A percentile compares a stretch with the other conserved stretches of the same genome.
phyloP scores from a whole-genome alignment of 1,140 invertebrate species.

The Penaeus vannamei region DNA sequence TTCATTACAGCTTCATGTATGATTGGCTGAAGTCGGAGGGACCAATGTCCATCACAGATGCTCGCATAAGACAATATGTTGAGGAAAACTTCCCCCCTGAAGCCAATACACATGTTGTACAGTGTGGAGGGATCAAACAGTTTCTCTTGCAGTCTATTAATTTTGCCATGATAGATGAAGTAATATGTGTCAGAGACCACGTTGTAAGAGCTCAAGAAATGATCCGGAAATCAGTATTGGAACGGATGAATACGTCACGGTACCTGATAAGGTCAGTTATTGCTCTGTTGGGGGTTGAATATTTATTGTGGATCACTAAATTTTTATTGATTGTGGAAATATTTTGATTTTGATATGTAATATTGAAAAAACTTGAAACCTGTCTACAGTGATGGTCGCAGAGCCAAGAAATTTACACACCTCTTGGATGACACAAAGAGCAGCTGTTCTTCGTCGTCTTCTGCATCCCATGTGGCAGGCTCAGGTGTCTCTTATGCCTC shows the following conservation, averaged over 20 bases:
- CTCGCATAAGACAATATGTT: slow-evolving; percentile 45
- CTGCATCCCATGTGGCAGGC: slow-evolving; percentile 30
- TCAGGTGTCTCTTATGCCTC: slow-evolving; percentile 44
- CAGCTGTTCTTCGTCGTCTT: slow-evolving; percentile 59
- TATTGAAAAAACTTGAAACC: neutral
- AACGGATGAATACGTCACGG: slow-evolving; percentile 37
- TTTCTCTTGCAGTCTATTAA: slow-evolving; percentile 60
- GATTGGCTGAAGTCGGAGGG: slow-evolving; percentile 60
- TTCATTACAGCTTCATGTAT: slow-evolving; percentile 57
- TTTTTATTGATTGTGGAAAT: too few species aligned
- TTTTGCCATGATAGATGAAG: slow-evolving; percentile 60
- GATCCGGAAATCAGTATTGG: slow-evolving; percentile 27
- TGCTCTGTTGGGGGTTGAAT: neutral
- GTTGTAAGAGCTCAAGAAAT: slow-evolving; percentile 53
- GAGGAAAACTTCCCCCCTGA: slow-evolving; percentile 56
- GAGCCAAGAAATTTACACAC: slow-evolving; percentile 58
- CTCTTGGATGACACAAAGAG: slow-evolving; percentile 60
- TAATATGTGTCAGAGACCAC: slow-evolving; percentile 53
- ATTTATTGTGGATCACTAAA: neutral
- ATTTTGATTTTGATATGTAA: too few species aligned
- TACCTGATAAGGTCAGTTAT: slow-evolving; percentile 38
- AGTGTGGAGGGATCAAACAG: slow-evolving; percentile 54
- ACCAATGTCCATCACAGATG: slow-evolving; percentile 59
- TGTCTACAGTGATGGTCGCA: slow-evolving; percentile 49
- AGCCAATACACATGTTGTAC: slow-evolving; percentile 43